These are phyloP conservation scores for Podarcis cretensis DNA, from an alignment of 2,113 vertebrate species.

Conservation along the genomic window DNA sequence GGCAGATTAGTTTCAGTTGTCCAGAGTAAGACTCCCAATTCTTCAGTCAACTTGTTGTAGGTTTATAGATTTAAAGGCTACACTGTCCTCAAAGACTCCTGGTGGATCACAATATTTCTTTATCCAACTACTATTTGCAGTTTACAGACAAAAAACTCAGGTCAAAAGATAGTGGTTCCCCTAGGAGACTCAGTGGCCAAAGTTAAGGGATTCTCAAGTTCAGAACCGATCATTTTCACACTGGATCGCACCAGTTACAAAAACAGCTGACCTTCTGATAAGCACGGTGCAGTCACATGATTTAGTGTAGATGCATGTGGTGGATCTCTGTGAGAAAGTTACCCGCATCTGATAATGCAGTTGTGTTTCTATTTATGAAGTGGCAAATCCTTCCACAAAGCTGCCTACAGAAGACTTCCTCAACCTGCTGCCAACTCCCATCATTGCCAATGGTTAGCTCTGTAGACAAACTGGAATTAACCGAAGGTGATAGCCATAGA, in stretches of 20 bases:
- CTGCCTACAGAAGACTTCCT: background rate
- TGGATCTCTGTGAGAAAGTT: background rate
- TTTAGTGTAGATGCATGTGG: background rate
- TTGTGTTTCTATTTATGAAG: background rate
- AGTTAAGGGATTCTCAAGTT: background rate
- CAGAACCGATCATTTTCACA: background rate
- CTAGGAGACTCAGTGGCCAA: background rate
- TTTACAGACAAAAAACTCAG: background rate
- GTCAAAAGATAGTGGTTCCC: background rate
- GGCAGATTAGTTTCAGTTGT: background rate
- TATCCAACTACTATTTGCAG: background rate
- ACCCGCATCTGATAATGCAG: background rate
- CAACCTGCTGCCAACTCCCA: too few species aligned
- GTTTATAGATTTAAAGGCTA: background rate
- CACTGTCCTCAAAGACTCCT: background rate
- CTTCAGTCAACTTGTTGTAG: background rate
- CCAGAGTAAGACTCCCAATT: background rate
- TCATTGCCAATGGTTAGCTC: background rate
- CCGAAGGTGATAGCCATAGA: background rate
- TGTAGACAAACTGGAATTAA: background rate
- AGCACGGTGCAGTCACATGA: background rate
- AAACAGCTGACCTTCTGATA: background rate
- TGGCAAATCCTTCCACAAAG: background rate
- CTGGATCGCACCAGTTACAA: background rate
- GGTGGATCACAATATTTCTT: background rate